phyloP scores from a whole-genome alignment of 2,888 invertebrate genomes.

The Orchestes rusci region DNA sequence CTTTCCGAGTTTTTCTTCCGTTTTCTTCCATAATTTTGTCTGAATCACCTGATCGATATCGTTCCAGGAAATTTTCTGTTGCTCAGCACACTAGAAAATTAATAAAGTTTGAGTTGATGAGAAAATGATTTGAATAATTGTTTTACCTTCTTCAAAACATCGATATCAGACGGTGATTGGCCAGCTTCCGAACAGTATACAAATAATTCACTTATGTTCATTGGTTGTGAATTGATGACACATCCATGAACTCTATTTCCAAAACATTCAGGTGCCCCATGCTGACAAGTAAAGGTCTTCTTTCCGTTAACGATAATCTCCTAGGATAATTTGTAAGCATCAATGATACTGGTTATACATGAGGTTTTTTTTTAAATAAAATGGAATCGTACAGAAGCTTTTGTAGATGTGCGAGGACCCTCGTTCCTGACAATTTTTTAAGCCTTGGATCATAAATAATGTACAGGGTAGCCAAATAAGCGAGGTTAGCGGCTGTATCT shows the following conservation, averaged over 20 bases:
- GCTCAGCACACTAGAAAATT: conserved; percentile 40
- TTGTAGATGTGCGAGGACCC: too few species aligned
- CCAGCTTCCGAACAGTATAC: conserved; percentile 43
- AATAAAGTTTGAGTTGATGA: neutral
- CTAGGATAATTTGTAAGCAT: too few species aligned
- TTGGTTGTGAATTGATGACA: conserved; percentile 35
- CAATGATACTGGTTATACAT: too few species aligned
- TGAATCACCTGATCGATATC: conserved; percentile 33
- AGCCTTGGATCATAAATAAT: too few species aligned
- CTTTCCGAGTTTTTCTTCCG: conserved; percentile 39
- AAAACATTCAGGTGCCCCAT: conserved; percentile 43
- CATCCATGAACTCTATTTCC: conserved; percentile 51
- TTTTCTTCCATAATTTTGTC: conserved; percentile 38
- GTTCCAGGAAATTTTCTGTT: conserved; percentile 29
- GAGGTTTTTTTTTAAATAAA: conserved; percentile 3
- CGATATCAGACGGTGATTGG: conserved; percentile 22
- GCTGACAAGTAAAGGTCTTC: conserved; percentile 32
- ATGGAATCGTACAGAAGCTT: too few species aligned
- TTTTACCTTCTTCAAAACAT: neutral
- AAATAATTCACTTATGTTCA: conserved; percentile 32
- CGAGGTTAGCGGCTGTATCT: too few species aligned
- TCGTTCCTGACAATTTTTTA: too few species aligned
- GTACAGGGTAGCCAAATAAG: too few species aligned
- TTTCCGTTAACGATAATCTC: conserved; percentile 20
- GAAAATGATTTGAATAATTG: neutral